Base-by-base conservation (phyloP, 2,888 invertebrate genomes). In the Drosophila parthenogenetica region DNA sequence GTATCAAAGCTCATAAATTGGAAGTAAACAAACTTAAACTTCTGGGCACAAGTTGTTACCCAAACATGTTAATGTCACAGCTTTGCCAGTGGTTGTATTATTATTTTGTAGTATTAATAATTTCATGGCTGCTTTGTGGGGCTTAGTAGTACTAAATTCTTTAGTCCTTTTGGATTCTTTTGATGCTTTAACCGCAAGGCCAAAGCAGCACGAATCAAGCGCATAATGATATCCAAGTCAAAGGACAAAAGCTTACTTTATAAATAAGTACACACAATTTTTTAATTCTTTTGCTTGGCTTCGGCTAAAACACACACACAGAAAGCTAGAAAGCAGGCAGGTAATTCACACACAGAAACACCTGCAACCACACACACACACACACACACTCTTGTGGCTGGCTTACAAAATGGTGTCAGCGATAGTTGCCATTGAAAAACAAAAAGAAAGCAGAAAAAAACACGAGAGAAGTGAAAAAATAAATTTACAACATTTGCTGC, bases 321-420 rank as follows among this genome's bases (percentile, higher is more conserved):
- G 35, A n/a, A 22, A 22, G 5, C 16, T 17, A 25, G 32, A 32
- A 42, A 45, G 54, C 17, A 43, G 50, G 29, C 32, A 43, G 51
- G 40, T 22, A 50, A 32, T 19, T 40, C 43, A 35, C 29, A 55
- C 37, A 11, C 55, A 35, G 29, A 54, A 19, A 46, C 54, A 53
- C 49, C 61, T 51, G 19, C 42, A 46, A 35, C 39, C 50, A 58
- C 16, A 45, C 39, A 39, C 25, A 14, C 7, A 14, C 35, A 35
- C 13, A 40, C n/a, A 42, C 11, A 48, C 37, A 35, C n/a, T 14
- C 16, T 29, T 8, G 5, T 22, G 46, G 46, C 14, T 59, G 55
- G 61, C 68, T 60, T 61, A 51, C 73, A 73, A 85, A 87, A 83
- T 81, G 79, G 85, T 83, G 85, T 87, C 85, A 85, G 87, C 73